Base-by-base conservation (phyloP, 2,113 vertebrate species). In the Balaenoptera acutorostrata region DNA sequence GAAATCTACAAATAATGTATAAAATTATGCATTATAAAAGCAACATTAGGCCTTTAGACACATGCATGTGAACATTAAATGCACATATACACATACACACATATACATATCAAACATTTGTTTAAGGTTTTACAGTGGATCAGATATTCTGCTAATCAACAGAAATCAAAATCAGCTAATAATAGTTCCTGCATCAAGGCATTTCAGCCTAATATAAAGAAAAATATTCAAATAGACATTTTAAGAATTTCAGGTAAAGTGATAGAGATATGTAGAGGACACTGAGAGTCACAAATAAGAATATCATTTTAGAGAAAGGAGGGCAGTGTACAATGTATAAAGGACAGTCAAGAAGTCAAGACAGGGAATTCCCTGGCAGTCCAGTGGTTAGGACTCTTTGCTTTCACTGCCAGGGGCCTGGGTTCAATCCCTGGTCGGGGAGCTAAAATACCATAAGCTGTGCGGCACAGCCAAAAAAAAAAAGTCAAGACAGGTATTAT, bases 41-140 rank as follows among this genome's bases (percentile, higher is more conserved):
- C 18, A 64, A 74, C 18, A 59, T 39, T 93, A 44, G 2, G 1
- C 66, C 20, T 66, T 93, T 63, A 95, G 57, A 74, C 27, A 61
- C 8, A 64, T 57, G 4, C 13, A 49, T 49, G 36, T 93, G 8
- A 46, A 64, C 36, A 31, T 80, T 86, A 89, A 81, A 49, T 31
- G 41, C 7, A 71, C 10, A 57, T 10, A 41, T 25, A 80, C 31
- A 46, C 0, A 12, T 15, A 7, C 2, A 78, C 2, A 74, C 0
- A 6, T 39, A n/a, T 41, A 41, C 11, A 21, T 39, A 49, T 2
- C 23, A 84, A 88, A 39, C 21, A 68, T 25, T 68, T 87, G 59
- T 68, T 88, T 90, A 91, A 64, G 3, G 14, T 29, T 85, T 31
- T 78, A 31, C 6, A 31, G n/a, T 88, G 4, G 8, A 31, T 71